Evolutionary conservation across 2,113 vertebrate species (phyloP), one percentile per base, ranked within the genome.

Genomic region (Solea senegalensis): DNA sequence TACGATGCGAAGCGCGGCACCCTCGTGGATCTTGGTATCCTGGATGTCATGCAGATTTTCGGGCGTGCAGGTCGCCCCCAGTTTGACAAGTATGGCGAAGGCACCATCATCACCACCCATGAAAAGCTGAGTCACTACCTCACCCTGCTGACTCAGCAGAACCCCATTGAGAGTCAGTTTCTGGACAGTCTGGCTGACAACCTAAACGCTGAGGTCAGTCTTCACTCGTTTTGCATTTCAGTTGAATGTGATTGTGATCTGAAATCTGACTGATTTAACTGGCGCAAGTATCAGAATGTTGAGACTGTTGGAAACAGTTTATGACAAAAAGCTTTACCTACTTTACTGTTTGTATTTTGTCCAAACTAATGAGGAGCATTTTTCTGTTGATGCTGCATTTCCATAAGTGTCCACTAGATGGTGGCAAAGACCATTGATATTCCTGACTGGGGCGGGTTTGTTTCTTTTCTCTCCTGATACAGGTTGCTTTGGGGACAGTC

Each of bases 1-100:
- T 99, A 99, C 80, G 97, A 96, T 68, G 97, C 98, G 69, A 99
- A 99, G 91, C 96, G 98, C 68, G 98, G 98, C 1, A 72, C 97
- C 10, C 92, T 97, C 93, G 97, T 99, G 93, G 97, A 99, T 85
- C 95, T 99, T 90, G 97, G 98, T 86, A 99, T 99, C 92, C 93
- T 99, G 93, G 98, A 99, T 76, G 98, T 99, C 88, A 99, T 99
- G 97, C 98, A 99, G 94, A 99, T 99, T 87, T 99, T 99, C 75
- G 98, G 98, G 16, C 95, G 98, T 39, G 98, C 98, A 2, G 98
- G 98, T 75, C 94, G 97, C 57, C 98, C 98, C 21, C 98, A 99
- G 87, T 99, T 99, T 76, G 97, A 99, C 86, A 97, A 95, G 90
- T 97, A 95, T 55, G 98, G 97, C 44, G 96, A 98, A 92, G 97